Evolutionary conservation across 2,888 invertebrate species (phyloP).

Genomic region (Drosophila flavopinicola): DNA sequence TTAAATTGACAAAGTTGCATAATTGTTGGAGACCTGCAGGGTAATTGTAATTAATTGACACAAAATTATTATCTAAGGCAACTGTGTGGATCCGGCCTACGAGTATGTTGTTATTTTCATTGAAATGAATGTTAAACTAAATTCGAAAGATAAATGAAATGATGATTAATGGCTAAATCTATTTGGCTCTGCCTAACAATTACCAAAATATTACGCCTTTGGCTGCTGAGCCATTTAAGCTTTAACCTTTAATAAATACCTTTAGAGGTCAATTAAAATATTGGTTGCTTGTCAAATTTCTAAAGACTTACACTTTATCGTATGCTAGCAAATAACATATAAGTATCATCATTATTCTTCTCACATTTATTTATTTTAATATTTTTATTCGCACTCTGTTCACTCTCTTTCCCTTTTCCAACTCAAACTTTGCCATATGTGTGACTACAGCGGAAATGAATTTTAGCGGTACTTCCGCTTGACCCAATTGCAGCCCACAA

Average conservation of each 20-base stretch:
- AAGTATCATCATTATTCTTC: background rate
- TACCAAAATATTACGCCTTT: background rate
- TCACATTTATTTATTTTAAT: background rate
- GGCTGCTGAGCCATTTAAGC: background rate
- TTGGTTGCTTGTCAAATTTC: too few relatives aligned
- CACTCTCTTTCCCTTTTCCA: background rate
- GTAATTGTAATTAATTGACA: constrained; percentile 67
- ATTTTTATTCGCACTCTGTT: constrained; percentile 2
- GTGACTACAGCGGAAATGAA: constrained; percentile 56
- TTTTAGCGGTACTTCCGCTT: constrained; percentile 54
- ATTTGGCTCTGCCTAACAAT: background rate
- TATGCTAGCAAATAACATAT: background rate
- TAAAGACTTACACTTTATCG: background rate
- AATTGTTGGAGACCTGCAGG: constrained; percentile 46
- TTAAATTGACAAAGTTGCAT: constrained; percentile 52
- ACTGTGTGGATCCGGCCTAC: constrained; percentile 1
- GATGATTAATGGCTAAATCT: constrained; percentile 33
- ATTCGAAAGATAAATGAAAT: constrained; percentile 25
- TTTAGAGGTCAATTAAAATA: constrained; percentile 2
- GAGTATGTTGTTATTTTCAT: constrained; percentile 26
- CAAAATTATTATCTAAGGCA: constrained; percentile 51
- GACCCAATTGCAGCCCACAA: constrained; percentile 46
- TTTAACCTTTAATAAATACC: background rate
- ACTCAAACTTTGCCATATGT: constrained; percentile 11
- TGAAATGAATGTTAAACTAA: constrained; percentile 34